Base-by-base conservation (phyloP, 1,140 invertebrate genomes). In the Drosophila dunni region DNA sequence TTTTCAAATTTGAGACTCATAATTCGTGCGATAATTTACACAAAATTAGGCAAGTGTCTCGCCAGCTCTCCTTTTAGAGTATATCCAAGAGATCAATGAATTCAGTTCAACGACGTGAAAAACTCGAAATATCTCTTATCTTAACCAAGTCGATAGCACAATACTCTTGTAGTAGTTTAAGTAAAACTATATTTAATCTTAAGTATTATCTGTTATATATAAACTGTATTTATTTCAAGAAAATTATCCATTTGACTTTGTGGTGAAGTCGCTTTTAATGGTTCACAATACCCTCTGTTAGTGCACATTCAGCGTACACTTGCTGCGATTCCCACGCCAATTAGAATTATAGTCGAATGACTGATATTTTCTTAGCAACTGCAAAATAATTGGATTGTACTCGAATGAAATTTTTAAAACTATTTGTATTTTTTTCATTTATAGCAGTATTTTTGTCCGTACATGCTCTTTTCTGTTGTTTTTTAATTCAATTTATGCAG, bases 21-120 rank as follows among this genome's bases (percentile, higher is more conserved):
- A 86, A 86, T 86, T 86, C 84, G 83, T 86, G 84, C 83, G 83
- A 86, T 86, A 86, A 89, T 86, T 86, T 86, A 86, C 84, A 86
- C 84, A 83, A 89, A 86, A 86, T 86, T 86, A 86, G 83, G 84
- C 84, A 88, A 88, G 79, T 86, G 83, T 86, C 83, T 86, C 78
- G 83, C 83, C 83, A 75, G 51, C 79, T 69, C 66, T 64, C 83
- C 83, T 77, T 86, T 89, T 86, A 88, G 62, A 89, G 83, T 80
- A 54, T 34, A 54, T 34, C 67, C 54, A 51, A 50, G 34, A 34
- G 54, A 29, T 60, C 40, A 54, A 34, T 24, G 42, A 71, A 51
- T 69, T 62, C 15, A 57, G 34, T 48, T 61, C 40, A 40, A 63
- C 34, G 38, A 54, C 40, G 53, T 29, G 40, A 68, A 40, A 60